phyloP scores from a whole-genome alignment of 2,113 vertebrate species.

The Lontra canadensis region DNA sequence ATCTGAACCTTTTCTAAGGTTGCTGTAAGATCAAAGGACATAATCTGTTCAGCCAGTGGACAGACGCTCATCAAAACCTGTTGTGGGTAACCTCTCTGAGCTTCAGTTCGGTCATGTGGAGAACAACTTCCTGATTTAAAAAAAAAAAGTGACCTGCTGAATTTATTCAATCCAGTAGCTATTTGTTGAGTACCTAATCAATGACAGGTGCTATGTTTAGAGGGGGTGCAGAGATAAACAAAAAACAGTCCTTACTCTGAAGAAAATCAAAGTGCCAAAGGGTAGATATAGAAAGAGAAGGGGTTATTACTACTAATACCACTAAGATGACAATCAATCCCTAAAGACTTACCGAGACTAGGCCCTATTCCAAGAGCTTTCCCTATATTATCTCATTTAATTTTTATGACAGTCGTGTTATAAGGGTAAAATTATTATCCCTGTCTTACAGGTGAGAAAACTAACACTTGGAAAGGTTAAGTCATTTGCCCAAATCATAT shows the following conservation, averaged over 20 bases:
- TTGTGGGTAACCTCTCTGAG: neutral
- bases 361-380: neutral
- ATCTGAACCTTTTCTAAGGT: neutral
- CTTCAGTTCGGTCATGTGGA: neutral
- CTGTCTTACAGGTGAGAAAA: neutral
- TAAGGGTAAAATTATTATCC: neutral
- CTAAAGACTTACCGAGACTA: neutral
- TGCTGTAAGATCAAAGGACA: neutral
- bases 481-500: neutral
- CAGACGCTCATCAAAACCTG: neutral
- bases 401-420: neutral
- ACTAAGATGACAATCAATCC: neutral
- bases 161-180: neutral
- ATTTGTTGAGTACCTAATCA: neutral
- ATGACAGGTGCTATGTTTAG: neutral
- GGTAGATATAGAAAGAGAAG: neutral
- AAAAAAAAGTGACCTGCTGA: neutral
- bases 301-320: too few relatives aligned
- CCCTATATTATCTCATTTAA: neutral
- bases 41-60: neutral
- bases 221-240: neutral
- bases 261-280: neutral
- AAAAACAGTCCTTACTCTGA: neutral
- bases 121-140: constrained; percentile 7
- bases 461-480: neutral